phyloP scores from a whole-genome alignment of 2,888 invertebrate species.

The Harpagoxenus sublaevis region DNA sequence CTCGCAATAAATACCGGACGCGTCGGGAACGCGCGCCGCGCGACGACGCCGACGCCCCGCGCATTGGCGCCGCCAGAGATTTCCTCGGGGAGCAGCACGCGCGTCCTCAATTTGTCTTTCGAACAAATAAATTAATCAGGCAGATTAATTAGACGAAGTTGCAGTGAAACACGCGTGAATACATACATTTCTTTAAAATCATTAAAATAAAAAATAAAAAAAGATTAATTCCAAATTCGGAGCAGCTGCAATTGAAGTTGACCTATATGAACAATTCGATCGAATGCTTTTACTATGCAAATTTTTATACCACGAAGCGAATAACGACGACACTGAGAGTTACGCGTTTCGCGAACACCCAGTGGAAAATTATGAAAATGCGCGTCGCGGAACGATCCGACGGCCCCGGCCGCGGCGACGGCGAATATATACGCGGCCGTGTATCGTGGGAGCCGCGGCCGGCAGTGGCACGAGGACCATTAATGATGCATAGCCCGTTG shows the following conservation, averaged over 20 bases:
- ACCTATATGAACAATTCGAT: neutral
- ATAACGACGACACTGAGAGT: neutral
- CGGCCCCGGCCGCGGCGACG: constrained; percentile 34
- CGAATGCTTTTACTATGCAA: neutral
- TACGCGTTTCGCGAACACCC: constrained; percentile 51
- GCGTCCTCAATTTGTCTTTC: neutral
- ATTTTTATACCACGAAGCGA: too few relatives aligned
- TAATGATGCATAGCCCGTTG: constrained; percentile 82
- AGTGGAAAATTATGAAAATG: constrained; percentile 66
- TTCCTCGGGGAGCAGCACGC: neutral
- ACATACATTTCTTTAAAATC: neutral
- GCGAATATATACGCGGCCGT: constrained; percentile 51
- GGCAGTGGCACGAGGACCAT: constrained; percentile 77
- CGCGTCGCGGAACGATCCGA: constrained; percentile 51
- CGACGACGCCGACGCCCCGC: constrained; percentile 30
- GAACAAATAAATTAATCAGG: neutral
- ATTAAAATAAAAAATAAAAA: neutral
- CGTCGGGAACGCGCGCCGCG: neutral
- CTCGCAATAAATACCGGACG: constrained; percentile 47
- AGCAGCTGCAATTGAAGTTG: neutral
- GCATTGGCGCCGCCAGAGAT: constrained; percentile 26
- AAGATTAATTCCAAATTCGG: neutral
- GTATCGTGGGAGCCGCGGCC: constrained; percentile 75
- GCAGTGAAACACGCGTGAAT: neutral
- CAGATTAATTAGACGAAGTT: neutral